Evolutionary conservation across 1,140 invertebrate species (phyloP).

Genomic region (Pseudomyrmex pallidus): DNA sequence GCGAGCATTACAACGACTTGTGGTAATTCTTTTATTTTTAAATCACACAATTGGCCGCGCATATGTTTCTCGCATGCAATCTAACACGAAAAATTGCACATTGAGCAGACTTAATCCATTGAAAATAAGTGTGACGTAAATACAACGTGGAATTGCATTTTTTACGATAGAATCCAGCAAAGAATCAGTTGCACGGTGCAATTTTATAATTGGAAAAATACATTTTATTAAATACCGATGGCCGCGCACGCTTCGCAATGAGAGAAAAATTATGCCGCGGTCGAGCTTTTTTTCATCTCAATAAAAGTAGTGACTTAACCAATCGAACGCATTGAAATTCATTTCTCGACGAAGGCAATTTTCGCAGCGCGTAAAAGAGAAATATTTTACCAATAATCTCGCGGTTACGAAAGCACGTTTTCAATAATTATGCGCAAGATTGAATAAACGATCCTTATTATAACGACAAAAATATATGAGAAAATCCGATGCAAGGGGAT

Average conservation of each 20-base stretch:
- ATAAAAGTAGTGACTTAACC: conserved; percentile 52
- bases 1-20: too few relatives aligned
- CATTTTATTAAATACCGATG: conserved; percentile 54
- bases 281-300: conserved; percentile 38
- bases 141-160: not conserved
- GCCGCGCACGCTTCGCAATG: not conserved
- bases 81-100: too few relatives aligned
- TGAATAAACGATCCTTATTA: conserved; percentile 50
- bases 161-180: not conserved
- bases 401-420: conserved; percentile 32
- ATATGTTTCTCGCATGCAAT: too few relatives aligned
- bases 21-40: too few relatives aligned
- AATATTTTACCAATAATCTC: conserved; percentile 53
- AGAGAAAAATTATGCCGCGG: conserved; percentile 30
- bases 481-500: conserved; percentile 6
- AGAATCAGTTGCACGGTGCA: conserved; percentile 22
- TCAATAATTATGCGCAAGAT: conserved; percentile 48
- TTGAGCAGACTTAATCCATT: not conserved
- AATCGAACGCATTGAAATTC: conserved; percentile 57
- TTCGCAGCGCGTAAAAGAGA: conserved; percentile 14
- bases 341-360: conserved; percentile 42
- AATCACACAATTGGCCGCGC: too few relatives aligned
- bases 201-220: conserved; percentile 47
- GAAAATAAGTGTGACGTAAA: not conserved
- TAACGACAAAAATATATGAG: conserved; percentile 36